Base-by-base conservation (phyloP, 1,140 invertebrate genomes). In the Plectrocnemia conspersa region DNA sequence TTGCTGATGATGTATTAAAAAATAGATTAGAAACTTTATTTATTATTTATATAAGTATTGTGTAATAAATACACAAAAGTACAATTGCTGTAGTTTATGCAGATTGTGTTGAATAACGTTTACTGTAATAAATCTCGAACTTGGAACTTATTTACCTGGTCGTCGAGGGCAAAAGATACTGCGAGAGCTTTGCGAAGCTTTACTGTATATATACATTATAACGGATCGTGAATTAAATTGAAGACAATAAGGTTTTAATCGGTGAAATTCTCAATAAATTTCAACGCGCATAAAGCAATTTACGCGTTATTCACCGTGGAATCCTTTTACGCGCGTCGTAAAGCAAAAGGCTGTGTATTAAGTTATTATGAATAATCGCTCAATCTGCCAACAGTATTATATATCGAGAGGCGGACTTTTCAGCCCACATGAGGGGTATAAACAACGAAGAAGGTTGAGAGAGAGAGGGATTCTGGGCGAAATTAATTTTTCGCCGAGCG, bases 111-210 rank as follows among this genome's bases (percentile, higher is more conserved):
- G n/a, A n/a, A n/a, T n/a, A 60, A 56, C 58, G 58, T 56, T n/a
- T n/a, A 54, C 15, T 25, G 54, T 41, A 47, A 61, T 61, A 61
- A 61, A 61, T 61, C 59, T 61, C 33, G 23, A 54, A 57, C 48
- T 61, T 61, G 54, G 46, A 61, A 61, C 59, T 61, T 57, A 61
- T 57, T 61, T 57, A 57, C 50, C 59, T 32, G 54, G 25, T 46
- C 38, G 45, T 56, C 33, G 50, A 40, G 38, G 41, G 16, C 24
- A 24, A 42, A 24, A 21, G 41, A 44, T 44, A 41, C 41, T 44
- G 42, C 15, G 15, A 25, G 21, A 44, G 25, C 41, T 44, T 19
- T 19, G 15, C 13, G 16, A 9, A 15, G 36, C 36, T 19, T 15
- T 19, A 16, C 13, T 19, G n/a, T 29, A 7, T 29, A 29, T 29